Percentiles rank a stretch among this genome's conserved stretches.
Conservation (phyloP, 53 echinoderm and acorn worm genomes). For the Hippasteria phrygiana region DNA sequence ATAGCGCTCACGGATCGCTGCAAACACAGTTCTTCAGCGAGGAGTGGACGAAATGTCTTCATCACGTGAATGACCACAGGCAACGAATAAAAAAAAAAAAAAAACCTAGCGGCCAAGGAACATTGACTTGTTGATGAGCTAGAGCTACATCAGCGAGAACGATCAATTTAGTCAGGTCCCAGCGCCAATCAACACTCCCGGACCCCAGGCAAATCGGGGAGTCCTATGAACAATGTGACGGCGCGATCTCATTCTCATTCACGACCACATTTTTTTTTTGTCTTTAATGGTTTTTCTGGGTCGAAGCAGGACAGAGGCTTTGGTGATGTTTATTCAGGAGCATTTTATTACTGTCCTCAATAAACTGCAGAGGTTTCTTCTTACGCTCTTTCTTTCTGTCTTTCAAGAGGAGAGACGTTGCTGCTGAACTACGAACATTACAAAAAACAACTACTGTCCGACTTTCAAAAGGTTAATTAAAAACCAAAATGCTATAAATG, state of each 20-base stretch:
- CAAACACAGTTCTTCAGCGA: neutral
- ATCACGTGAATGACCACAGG: constrained; percentile 45
- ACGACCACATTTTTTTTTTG: neutral
- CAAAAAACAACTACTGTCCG: neutral
- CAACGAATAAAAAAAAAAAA: constrained; percentile 10
- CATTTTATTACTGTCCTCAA: neutral
- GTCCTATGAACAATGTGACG: constrained; percentile 52
- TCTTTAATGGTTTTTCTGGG: neutral
- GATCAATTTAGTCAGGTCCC: constrained; percentile 41
- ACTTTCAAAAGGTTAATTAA: too few relatives aligned
- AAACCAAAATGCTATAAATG: too few relatives aligned
- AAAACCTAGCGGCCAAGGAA: neutral
- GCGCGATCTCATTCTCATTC: neutral
- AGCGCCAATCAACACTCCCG: constrained; percentile 9
- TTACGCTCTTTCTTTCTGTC: neutral
- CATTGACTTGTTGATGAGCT: constrained; percentile 50
- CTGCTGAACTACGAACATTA: neutral
- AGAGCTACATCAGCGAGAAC: constrained; percentile 7
- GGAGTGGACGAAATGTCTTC: constrained; percentile 53
- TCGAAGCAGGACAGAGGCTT: neutral
- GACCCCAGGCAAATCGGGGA: constrained; percentile 13
- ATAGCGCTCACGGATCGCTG: neutral
- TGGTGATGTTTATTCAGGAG: neutral
- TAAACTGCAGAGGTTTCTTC: neutral
- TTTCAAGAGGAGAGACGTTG: neutral